phyloP scores from a whole-genome alignment of 2,797 vertebrate species.

The Pteronotus mesoamericanus region DNA sequence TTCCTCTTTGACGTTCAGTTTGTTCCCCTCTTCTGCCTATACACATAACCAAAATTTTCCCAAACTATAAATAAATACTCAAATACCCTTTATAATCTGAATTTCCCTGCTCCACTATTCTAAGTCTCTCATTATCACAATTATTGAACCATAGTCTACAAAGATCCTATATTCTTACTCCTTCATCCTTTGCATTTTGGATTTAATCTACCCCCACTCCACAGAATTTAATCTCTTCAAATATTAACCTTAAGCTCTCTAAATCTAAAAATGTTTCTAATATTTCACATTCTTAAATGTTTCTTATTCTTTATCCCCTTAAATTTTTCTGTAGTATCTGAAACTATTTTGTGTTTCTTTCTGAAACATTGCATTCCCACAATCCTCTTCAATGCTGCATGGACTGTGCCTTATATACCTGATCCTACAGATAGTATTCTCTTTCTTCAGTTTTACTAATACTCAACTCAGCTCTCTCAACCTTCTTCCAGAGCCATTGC shows the following conservation, averaged over 20 bases:
- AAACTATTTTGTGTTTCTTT: neutral
- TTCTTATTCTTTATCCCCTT: neutral
- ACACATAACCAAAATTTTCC: neutral
- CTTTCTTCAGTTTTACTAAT: neutral
- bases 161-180: neutral
- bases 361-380: neutral
- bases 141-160: neutral
- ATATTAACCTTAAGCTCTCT: neutral
- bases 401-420: neutral
- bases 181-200: neutral
- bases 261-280: neutral
- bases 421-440: neutral
- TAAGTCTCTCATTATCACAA: neutral
- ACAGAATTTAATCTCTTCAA: neutral
- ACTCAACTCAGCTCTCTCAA: neutral
- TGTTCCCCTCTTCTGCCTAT: neutral
- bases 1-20: neutral
- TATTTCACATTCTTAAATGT: neutral
- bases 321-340: neutral
- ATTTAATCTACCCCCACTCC: neutral
- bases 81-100: neutral
- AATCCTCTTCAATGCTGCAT: neutral
- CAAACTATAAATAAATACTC: neutral
- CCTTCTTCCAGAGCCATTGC: neutral
- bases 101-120: neutral